Conservation (phyloP, 1,140 invertebrate species). For the Laodelphax striatellus region DNA sequence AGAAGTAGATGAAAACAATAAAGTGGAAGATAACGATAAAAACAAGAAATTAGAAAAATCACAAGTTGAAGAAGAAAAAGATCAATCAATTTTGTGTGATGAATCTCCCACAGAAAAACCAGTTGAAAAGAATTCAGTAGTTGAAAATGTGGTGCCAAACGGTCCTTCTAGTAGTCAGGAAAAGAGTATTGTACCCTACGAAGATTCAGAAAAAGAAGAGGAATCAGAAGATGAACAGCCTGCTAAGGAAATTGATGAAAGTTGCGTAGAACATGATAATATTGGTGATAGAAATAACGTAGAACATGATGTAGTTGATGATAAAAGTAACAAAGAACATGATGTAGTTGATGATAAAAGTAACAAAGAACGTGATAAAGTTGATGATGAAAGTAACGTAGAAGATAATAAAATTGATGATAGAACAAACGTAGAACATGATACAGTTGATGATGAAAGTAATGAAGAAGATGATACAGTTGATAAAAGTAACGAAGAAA, state of each 20-base stretch:
- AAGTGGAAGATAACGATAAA: too few relatives aligned
- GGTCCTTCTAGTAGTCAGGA: too few relatives aligned
- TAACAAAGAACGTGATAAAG: slow-evolving; percentile 33
- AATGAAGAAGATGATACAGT: neutral
- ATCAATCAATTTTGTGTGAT: too few relatives aligned
- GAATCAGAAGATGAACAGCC: neutral
- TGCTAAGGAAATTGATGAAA: slow-evolving; percentile 3
- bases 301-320: neutral
- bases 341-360: neutral
- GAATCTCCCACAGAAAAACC: too few relatives aligned
- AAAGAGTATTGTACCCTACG: neutral
- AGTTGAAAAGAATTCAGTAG: too few relatives aligned
- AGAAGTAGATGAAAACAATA: too few relatives aligned
- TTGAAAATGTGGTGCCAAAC: too few relatives aligned
- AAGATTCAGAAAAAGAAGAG: neutral
- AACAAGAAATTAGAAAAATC: too few relatives aligned
- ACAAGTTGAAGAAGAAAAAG: too few relatives aligned
- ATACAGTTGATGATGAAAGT: slow-evolving; percentile 18
- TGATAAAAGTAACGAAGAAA: neutral
- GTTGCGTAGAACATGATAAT: neutral
- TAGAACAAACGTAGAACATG: slow-evolving; percentile 2
- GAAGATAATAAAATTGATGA: slow-evolving; percentile 15
- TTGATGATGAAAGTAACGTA: slow-evolving; percentile 7
- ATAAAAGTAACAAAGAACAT: neutral
- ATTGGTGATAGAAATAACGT: neutral